These are phyloP conservation scores for Hucho hucho DNA, from an alignment of 2,113 vertebrate species.

Conservation along the genomic window DNA sequence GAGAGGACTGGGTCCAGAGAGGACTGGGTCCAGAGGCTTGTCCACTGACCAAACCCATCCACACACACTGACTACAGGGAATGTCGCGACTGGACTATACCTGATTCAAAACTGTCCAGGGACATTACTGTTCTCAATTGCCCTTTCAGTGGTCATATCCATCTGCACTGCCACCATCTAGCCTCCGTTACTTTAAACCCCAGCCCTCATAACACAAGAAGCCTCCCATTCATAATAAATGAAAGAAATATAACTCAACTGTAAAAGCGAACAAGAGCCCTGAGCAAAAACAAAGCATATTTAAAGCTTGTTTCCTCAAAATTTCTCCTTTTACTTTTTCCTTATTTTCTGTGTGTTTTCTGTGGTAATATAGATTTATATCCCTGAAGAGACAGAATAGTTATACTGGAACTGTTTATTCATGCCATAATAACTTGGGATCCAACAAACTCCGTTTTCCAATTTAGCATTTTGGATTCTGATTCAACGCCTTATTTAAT, in stretches of 20 bases:
- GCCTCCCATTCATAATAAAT: slow-evolving; percentile 15
- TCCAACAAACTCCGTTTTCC: not conserved
- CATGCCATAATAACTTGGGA: slow-evolving; percentile 14
- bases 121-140: slow-evolving; percentile 43
- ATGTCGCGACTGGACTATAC: not conserved
- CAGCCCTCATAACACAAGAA: slow-evolving; percentile 19
- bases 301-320: too few species aligned
- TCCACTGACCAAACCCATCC: slow-evolving; percentile 11
- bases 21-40: not conserved
- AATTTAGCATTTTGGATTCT: not conserved
- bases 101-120: slow-evolving; percentile 19
- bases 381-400: slow-evolving; percentile 8
- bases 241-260: slow-evolving; percentile 1
- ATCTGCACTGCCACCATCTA: slow-evolving; percentile 20
- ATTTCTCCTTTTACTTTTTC: too few species aligned
- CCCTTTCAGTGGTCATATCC: slow-evolving; percentile 17
- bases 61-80: slow-evolving; percentile 8
- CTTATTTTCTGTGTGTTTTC: not conserved
- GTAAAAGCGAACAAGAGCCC: not conserved
- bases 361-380: slow-evolving; percentile 25
- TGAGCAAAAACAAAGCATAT: slow-evolving; percentile 4
- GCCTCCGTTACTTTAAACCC: slow-evolving; percentile 28
- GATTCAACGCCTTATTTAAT: slow-evolving; percentile 24
- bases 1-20: too few species aligned
- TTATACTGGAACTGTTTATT: slow-evolving; percentile 17